A percentile compares a stretch with the other conserved stretches of the same genome.
These are phyloP conservation scores for Drosophila rufa DNA, from an alignment of 1,140 invertebrate species.

Conservation along the genomic window DNA sequence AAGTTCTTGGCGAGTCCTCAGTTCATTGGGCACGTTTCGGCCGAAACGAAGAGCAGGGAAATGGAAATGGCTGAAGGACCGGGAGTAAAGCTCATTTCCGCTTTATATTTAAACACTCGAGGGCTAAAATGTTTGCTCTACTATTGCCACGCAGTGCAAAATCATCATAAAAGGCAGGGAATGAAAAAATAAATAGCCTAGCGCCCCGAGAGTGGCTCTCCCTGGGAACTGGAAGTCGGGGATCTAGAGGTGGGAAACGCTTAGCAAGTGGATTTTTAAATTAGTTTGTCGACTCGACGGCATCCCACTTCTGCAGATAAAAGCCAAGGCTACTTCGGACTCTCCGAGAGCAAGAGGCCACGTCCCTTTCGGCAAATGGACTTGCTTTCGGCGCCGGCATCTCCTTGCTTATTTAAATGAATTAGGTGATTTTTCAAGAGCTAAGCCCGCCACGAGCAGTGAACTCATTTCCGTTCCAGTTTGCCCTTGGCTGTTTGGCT, in stretches of 20 bases:
- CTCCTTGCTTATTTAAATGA: conserved; percentile 80
- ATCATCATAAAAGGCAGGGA: conserved; percentile 79
- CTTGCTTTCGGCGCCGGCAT: conserved; percentile 63
- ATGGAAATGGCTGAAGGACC: conserved; percentile 17
- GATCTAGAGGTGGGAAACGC: conserved; percentile 54
- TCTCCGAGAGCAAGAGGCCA: conserved; percentile 18
- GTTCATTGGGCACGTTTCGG: conserved; percentile 73
- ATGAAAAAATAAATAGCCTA: conserved; percentile 77
- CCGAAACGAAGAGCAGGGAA: conserved; percentile 31
- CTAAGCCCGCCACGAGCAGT: conserved; percentile 75
- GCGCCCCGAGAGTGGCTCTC: conserved; percentile 26
- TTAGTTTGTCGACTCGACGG: conserved; percentile 70
- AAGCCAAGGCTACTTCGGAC: conserved; percentile 21
- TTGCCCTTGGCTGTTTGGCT: conserved; percentile 13
- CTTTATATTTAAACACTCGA: conserved; percentile 83
- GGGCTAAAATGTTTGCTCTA: conserved; percentile 82
- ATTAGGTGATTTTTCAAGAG: conserved; percentile 84
- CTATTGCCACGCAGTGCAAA: conserved; percentile 72
- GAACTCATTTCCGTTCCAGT: conserved; percentile 74
- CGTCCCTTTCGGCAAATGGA: conserved; percentile 67
- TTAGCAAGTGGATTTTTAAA: conserved; percentile 83
- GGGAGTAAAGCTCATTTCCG: conserved; percentile 79
- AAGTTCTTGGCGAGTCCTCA: conserved; percentile 33
- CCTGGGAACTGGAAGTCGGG: not conserved
- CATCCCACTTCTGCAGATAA: conserved; percentile 41